A percentile compares a stretch with the other conserved stretches of the same genome.
Conservation (phyloP, 2,797 vertebrate species). For the Enteromius paludinosus region DNA sequence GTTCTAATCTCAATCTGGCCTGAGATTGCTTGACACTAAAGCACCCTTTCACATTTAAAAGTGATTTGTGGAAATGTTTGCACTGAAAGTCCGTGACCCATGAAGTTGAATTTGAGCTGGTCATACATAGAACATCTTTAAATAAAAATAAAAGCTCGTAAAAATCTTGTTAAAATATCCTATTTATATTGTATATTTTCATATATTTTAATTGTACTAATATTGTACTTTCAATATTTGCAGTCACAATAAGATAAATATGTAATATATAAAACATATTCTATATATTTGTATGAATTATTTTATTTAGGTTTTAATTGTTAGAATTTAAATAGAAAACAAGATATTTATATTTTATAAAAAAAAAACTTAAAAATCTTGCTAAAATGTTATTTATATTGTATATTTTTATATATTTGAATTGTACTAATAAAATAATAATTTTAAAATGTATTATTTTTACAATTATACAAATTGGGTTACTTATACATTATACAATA, state of each 20-base stretch:
- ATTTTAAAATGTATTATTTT: too few species aligned
- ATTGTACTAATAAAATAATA: background rate
- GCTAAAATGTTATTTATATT: background rate
- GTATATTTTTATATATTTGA: background rate
- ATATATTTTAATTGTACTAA: background rate
- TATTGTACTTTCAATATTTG: background rate
- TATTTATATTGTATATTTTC: background rate
- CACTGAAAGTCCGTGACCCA: conserved; percentile 72
- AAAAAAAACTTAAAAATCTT: conserved; percentile 44
- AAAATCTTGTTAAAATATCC: background rate
- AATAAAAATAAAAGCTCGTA: conserved; percentile 58
- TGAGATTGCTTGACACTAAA: conserved; percentile 69
- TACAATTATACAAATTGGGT: too few species aligned
- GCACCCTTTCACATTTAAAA: conserved; percentile 70
- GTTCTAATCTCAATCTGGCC: conserved; percentile 72
- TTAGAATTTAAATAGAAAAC: too few species aligned
- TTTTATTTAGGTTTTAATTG: too few species aligned
- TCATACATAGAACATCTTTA: conserved; percentile 39
- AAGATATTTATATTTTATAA: conserved; percentile 5
- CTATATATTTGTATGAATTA: too few species aligned
- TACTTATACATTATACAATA: too few species aligned
- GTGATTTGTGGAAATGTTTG: conserved; percentile 75
- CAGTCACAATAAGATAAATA: too few species aligned
- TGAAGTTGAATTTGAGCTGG: conserved; percentile 64
- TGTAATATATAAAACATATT: too few species aligned